Evolutionary conservation across 1,140 invertebrate species (phyloP), one percentile per base, ranked within the genome.

Genomic region (Bicyclus anynana): DNA sequence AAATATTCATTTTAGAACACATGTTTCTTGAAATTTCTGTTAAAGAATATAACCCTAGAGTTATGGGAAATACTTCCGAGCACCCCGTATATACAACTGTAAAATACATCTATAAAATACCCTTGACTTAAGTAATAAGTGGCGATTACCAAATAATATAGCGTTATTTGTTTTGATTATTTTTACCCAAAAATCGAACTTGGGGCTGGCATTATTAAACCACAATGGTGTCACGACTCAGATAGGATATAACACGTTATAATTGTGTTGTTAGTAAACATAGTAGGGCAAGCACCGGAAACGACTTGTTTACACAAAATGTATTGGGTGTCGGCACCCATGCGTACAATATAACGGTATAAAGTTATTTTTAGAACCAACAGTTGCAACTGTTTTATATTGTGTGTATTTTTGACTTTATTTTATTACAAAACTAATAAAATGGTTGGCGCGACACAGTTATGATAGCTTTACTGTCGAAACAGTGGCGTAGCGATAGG

Each of bases 261-360:
- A 69, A 69, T 69, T 58, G 49, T 12, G 29, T 4, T 67, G 58
- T 74, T 73, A 53, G 59, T 68, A 71, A 74, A 71, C 61, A n/a
- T n/a, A n/a, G 56, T 0, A 44, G 14, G 42, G 38, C 62, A 48
- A 40, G 42, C 38, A 48, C 51, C 62, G 71, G 68, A 74, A 74
- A 71, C 62, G 53, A 53, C 33, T 53, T 68, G 66, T 65, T 71
- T 70, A 64, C 64, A 61, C 49, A 58, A 56, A 65, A 66, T 65
- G 53, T 42, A 53, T 35, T 53, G 53, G 10, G 53, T 54, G 52
- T 53, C 57, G 49, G 54, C 56, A 63, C 58, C 48, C 56, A 58
- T 49, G 53, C 58, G 48, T 50, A 51, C 53, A 59, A 49, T 61
- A 66, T 65, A 59, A 57, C 35, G 50, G 53, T 40, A 47, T 57